These are phyloP conservation scores for Apomyelois bistriatella DNA, from an alignment of 2,888 invertebrate species.

Conservation along the genomic window DNA sequence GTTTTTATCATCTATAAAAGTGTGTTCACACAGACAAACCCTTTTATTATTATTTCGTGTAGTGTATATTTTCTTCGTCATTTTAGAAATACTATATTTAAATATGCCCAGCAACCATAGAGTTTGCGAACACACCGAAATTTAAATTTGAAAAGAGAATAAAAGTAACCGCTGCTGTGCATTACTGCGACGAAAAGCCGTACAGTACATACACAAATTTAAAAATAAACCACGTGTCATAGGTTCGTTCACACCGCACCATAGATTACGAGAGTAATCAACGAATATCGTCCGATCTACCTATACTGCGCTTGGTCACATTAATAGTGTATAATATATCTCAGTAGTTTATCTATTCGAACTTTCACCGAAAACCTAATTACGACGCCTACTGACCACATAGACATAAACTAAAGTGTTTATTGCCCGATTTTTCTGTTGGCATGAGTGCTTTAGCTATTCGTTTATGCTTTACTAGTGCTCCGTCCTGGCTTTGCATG, in stretches of 20 bases:
- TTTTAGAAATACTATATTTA: too few species aligned
- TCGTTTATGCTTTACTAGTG: not conserved
- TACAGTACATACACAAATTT: constrained; percentile 2
- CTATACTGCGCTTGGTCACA: constrained; percentile 10
- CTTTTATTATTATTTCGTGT: too few species aligned
- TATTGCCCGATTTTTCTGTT: constrained; percentile 18
- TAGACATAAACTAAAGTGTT: constrained; percentile 24
- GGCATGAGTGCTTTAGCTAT: constrained; percentile 6
- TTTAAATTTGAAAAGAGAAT: too few species aligned
- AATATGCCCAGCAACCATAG: too few species aligned
- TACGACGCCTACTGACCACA: constrained; percentile 22
- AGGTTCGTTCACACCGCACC: constrained; percentile 19
- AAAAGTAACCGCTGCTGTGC: too few species aligned
- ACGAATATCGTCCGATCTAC: constrained; percentile 20
- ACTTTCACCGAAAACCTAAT: constrained; percentile 37
- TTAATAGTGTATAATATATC: constrained; percentile 23
- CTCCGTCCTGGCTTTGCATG: too few species aligned
- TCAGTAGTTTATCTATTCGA: constrained; percentile 27
- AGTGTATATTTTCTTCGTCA: too few species aligned
- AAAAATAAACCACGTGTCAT: constrained; percentile 14
- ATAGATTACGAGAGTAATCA: constrained; percentile 18
- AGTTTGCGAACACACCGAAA: too few species aligned
- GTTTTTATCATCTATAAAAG: too few species aligned
- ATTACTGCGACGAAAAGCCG: not conserved
- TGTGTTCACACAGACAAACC: too few species aligned